Percentiles rank a stretch among this genome's conserved stretches.
These are phyloP conservation scores for Melanophora roralis DNA, from an alignment of 2,888 invertebrate genomes.

Conservation along the genomic window DNA sequence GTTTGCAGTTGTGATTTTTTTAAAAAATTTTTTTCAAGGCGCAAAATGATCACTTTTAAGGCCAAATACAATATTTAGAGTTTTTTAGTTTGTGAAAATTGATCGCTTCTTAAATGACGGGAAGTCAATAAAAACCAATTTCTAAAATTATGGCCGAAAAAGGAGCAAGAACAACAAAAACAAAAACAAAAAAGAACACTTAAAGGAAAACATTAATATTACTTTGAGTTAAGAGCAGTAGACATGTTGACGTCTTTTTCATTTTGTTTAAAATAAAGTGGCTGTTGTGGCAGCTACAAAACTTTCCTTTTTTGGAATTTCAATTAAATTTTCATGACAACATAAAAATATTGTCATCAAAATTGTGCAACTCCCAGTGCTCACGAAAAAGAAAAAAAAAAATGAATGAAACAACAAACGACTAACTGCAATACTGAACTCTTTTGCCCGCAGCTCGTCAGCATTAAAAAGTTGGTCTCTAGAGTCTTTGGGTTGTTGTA, in stretches of 20 bases:
- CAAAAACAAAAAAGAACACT: background rate
- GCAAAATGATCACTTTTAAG: slow-evolving; percentile 36
- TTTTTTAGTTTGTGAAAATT: slow-evolving; percentile 41
- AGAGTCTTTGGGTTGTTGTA: slow-evolving; percentile 41
- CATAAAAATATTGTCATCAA: slow-evolving; percentile 75
- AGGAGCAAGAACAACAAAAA: slow-evolving; percentile 30
- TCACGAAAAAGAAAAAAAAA: background rate
- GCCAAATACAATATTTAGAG: slow-evolving; percentile 36
- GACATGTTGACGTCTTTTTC: slow-evolving; percentile 66
- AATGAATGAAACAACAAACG: background rate
- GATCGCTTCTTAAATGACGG: slow-evolving; percentile 62
- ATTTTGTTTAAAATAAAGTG: slow-evolving; percentile 21
- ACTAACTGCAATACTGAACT: slow-evolving; percentile 15
- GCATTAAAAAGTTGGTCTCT: slow-evolving; percentile 43
- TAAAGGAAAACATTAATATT: slow-evolving; percentile 3
- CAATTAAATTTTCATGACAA: slow-evolving; percentile 75
- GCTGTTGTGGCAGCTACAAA: slow-evolving; percentile 4
- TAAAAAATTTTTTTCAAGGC: background rate
- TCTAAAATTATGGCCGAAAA: slow-evolving; percentile 62
- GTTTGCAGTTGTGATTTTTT: background rate
- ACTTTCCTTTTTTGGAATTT: slow-evolving; percentile 74
- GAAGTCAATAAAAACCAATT: slow-evolving; percentile 65
- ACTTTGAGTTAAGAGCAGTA: slow-evolving; percentile 48
- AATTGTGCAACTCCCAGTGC: slow-evolving; percentile 51
- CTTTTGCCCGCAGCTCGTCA: background rate